Conservation (phyloP, 2,797 vertebrate species). For the Myiothlypis chrysogaster region DNA sequence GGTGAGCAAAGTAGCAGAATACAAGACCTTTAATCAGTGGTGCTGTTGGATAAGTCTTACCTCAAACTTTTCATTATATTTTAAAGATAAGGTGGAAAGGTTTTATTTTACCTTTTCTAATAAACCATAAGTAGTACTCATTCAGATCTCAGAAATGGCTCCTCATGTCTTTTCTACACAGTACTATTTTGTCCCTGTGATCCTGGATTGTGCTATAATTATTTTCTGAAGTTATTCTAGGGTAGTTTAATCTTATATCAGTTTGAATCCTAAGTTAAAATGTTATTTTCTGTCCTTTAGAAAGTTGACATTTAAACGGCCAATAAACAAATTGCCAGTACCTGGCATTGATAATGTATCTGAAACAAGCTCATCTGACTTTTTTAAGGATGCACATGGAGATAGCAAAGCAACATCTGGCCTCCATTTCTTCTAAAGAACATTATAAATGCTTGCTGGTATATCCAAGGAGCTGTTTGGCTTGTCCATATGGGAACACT, state of each 20-base stretch:
- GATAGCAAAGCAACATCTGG: conserved; percentile 37
- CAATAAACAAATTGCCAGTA: conserved; percentile 21
- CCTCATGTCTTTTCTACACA: not conserved
- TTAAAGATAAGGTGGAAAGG: not conserved
- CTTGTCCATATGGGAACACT: conserved; percentile 34
- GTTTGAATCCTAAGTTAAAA: not conserved
- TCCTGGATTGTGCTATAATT: not conserved
- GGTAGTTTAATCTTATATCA: not conserved
- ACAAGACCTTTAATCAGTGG: not conserved
- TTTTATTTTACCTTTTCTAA: not conserved
- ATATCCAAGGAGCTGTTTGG: not conserved
- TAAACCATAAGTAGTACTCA: not conserved
- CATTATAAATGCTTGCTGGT: not conserved
- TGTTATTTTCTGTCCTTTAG: not conserved
- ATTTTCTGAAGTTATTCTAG: not conserved
- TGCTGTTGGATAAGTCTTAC: not conserved
- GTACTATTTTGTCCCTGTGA: not conserved
- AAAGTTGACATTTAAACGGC: not conserved
- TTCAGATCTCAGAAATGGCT: not conserved
- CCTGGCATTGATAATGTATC: not conserved
- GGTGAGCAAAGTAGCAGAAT: not conserved
- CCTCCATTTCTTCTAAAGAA: conserved; percentile 9
- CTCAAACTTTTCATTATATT: not conserved
- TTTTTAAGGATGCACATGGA: not conserved
- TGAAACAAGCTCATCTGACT: not conserved